Evolutionary conservation across 1,140 invertebrate genomes (phyloP).

Genomic region (Listronotus bonariensis): DNA sequence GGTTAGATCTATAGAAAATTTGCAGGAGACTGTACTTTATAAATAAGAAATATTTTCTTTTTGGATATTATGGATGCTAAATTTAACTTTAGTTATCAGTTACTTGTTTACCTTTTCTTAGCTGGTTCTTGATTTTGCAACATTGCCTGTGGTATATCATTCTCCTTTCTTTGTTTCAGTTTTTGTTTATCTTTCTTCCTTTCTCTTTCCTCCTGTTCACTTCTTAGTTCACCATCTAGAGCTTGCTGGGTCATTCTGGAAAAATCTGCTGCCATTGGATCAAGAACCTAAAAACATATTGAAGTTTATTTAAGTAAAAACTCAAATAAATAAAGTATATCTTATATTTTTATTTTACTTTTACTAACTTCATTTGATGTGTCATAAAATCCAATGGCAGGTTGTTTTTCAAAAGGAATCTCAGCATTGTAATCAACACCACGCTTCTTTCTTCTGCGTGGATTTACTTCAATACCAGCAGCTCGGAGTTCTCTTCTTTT

Average conservation of each 20-base stretch:
- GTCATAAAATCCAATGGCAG: conserved; percentile 91
- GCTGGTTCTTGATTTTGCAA: conserved; percentile 87
- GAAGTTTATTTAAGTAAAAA: neutral
- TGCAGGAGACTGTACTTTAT: no score
- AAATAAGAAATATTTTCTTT: no score
- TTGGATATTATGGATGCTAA: no score
- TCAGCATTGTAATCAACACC: conserved; percentile 98
- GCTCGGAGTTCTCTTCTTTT: conserved; percentile 95
- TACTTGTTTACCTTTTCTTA: conserved; percentile 78
- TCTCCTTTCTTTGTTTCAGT: conserved; percentile 92
- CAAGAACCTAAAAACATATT: conserved; percentile 60
- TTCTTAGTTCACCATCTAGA: conserved; percentile 87
- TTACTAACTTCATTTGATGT: conserved; percentile 78
- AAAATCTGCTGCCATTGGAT: conserved; percentile 89
- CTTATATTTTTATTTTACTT: neutral
- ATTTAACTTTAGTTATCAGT: no score
- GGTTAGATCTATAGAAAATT: no score
- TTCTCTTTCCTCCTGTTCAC: conserved; percentile 88
- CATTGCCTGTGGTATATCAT: conserved; percentile 93
- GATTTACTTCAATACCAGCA: conserved; percentile 89
- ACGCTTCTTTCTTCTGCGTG: conserved; percentile 77
- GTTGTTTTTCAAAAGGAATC: conserved; percentile 96
- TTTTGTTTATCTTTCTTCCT: conserved; percentile 90
- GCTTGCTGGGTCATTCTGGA: conserved; percentile 88
- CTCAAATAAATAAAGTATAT: neutral